phyloP scores from a whole-genome alignment of 2,797 vertebrate genomes.

The Megaceryle alcyon region DNA sequence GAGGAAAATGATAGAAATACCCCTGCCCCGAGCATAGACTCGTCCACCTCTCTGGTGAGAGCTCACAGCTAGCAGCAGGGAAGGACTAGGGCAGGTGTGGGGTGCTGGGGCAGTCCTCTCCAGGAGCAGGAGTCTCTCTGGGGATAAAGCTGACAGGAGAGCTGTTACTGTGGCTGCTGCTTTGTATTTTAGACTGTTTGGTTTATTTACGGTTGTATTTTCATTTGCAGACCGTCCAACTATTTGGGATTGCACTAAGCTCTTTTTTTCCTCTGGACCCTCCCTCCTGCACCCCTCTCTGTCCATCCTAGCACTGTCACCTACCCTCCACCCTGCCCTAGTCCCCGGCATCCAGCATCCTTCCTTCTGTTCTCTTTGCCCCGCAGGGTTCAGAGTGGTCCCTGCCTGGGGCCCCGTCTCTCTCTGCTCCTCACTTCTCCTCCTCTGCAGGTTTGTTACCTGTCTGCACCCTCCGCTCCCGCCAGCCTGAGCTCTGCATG shows the following conservation, averaged over 20 bases:
- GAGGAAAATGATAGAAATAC: constrained; percentile 68
- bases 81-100: constrained; percentile 27
- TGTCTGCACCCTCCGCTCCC: constrained; percentile 52
- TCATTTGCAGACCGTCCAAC: constrained; percentile 72
- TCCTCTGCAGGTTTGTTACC: constrained; percentile 74
- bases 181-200: constrained; percentile 37
- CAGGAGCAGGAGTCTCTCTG: neutral
- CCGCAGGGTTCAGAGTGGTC: neutral
- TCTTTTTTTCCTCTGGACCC: constrained; percentile 69
- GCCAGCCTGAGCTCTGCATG: constrained; percentile 68
- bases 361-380: constrained; percentile 56
- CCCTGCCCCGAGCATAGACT: constrained; percentile 53
- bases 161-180: constrained; percentile 58
- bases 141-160: constrained; percentile 35
- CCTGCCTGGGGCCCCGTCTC: neutral
- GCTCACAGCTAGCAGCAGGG: constrained; percentile 48
- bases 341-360: constrained; percentile 40
- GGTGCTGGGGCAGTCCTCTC: neutral
- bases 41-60: constrained; percentile 74
- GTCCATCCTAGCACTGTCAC: constrained; percentile 61
- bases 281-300: constrained; percentile 40
- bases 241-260: constrained; percentile 66
- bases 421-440: constrained; percentile 69
- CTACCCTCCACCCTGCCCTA: constrained; percentile 27
- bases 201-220: constrained; percentile 66